Evolutionary conservation across 1,140 invertebrate genomes (phyloP).

Genomic region (Macrocentrus cingulum): DNA sequence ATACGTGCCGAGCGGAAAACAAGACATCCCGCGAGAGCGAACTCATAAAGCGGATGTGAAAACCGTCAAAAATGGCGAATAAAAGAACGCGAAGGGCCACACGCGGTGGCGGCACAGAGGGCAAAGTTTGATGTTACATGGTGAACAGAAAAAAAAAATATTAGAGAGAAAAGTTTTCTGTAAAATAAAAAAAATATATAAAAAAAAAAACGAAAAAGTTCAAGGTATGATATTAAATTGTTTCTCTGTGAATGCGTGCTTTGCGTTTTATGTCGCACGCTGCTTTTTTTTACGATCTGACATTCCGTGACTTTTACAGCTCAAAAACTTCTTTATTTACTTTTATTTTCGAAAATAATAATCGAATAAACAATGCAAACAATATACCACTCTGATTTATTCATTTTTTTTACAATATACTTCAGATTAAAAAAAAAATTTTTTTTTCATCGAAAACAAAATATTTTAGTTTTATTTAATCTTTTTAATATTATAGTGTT

Average conservation of each 20-base stretch:
- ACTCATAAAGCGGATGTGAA: constrained; percentile 24
- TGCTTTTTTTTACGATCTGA: constrained; percentile 8
- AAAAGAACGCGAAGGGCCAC: constrained; percentile 1
- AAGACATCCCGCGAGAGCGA: constrained; percentile 14
- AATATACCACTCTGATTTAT: too few species aligned
- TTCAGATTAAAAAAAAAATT: too few species aligned
- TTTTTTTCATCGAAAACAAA: too few species aligned
- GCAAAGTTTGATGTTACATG: constrained; percentile 17
- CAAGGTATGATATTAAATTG: constrained; percentile 14
- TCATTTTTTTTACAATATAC: too few species aligned
- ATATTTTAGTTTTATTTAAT: too few species aligned
- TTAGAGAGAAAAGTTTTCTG: neutral
- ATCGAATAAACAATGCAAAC: too few species aligned
- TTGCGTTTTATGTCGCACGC: constrained; percentile 4
- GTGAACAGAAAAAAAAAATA: constrained; percentile 12
- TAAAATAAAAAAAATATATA: neutral
- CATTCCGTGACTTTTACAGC: constrained; percentile 7
- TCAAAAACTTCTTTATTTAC: neutral
- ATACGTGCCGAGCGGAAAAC: constrained; percentile 9
- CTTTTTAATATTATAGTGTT: too few species aligned
- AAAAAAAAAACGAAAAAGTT: constrained; percentile 8
- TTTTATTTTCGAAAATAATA: too few species aligned
- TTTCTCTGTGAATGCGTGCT: constrained; percentile 7
- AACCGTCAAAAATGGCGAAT: constrained; percentile 15
- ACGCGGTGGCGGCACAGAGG: constrained; percentile 4